Conservation (phyloP, 2,888 invertebrate species). For the Pollenia angustigena region DNA sequence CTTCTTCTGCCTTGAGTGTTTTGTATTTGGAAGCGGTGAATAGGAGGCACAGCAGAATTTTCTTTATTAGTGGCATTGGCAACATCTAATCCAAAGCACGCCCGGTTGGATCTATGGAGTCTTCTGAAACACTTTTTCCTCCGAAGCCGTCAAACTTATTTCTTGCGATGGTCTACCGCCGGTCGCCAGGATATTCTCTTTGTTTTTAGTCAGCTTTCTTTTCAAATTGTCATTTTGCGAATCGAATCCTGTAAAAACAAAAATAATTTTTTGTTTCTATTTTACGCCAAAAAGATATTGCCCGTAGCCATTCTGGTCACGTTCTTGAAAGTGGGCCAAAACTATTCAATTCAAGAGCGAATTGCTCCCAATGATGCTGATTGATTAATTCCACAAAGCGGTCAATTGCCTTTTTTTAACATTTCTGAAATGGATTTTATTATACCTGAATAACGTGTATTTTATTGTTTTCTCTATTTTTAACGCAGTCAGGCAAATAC, state of each 20-base stretch:
- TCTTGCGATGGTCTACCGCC: not conserved
- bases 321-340: constrained; percentile 5
- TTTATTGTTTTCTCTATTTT: too few relatives aligned
- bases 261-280: too few relatives aligned
- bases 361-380: not conserved
- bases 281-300: too few relatives aligned
- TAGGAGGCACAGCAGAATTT: not conserved
- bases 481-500: too few relatives aligned
- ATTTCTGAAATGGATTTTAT: constrained; percentile 6
- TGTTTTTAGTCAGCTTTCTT: constrained; percentile 15
- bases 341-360: constrained; percentile 2
- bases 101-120: too few relatives aligned
- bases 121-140: not conserved
- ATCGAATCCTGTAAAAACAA: too few relatives aligned
- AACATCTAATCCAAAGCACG: too few relatives aligned
- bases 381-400: too few relatives aligned
- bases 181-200: not conserved
- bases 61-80: too few relatives aligned
- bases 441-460: too few relatives aligned
- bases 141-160: not conserved
- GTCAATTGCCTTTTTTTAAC: not conserved
- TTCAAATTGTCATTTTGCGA: constrained; percentile 3
- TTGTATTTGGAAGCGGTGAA: not conserved
- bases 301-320: not conserved
- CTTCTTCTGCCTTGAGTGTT: not conserved